Base-by-base conservation (phyloP, 2,797 vertebrate species). In the Menidia menidia region DNA sequence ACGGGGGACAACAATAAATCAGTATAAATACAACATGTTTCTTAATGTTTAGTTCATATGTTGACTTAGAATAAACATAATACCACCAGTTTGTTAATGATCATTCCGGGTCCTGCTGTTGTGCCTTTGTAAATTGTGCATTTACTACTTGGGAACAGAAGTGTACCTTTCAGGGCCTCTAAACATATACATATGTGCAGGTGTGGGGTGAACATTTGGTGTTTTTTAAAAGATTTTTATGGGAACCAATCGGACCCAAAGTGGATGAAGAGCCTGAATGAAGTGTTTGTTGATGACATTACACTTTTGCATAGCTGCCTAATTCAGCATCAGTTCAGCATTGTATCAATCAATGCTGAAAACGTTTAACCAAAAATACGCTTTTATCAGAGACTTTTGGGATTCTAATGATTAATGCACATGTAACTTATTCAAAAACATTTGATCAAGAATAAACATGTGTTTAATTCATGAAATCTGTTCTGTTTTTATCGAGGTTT, bases 401-500 rank as follows among this genome's bases (percentile, higher is more conserved):
- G 4, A 67, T 57, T 16, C 18, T 44, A 25, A 1, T 55, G 30
- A 44, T 32, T 18, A 59, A 2, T 56, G 32, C 5, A 18, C 69
- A 63, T 69, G 42, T 43, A 77, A 67, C 51, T 19, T 15, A 64
- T 58, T 50, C 4, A 50, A 7, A 51, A 72, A 5, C 1, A 3
- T 33, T 61, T 30, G 16, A 25, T 12, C 39, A 51, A 54, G 4
- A 57, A 51, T 19, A 63, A 10, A 2, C 30, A 30, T 9, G n/a
- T 53, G 19, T 60, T 62, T 62, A 0, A 30, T 63, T 62, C 11
- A 14, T 56, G n/a, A n/a, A n/a, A n/a, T 51, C 13, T 48, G 0
- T 68, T 84, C 60, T 85, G 16, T 92, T 95, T 91, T 71, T 75
- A 55, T 86, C 78, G 78, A 98, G 96, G 89, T 94, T 91, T 89